phyloP scores from a whole-genome alignment of 64 coral and sea anemone genomes.

The Montipora foliosa region DNA sequence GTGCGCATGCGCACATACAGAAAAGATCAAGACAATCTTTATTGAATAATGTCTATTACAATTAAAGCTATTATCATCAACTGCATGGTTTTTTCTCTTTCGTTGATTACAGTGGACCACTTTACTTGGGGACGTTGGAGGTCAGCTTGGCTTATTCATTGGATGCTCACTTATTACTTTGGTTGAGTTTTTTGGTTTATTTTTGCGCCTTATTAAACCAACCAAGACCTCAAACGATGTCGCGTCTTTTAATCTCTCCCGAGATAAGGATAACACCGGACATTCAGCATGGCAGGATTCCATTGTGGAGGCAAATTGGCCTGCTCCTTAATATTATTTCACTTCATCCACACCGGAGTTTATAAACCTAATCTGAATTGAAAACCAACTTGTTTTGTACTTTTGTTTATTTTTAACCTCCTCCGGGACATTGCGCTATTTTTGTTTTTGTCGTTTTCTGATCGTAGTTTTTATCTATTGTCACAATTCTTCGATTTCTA shows the following conservation, averaged over 20 bases:
- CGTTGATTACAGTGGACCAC: background rate
- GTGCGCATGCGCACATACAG: too few species aligned
- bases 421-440: too few species aligned
- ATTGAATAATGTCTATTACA: background rate
- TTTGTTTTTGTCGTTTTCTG: too few species aligned
- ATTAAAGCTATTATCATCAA: background rate
- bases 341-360: too few species aligned
- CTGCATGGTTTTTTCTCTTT: background rate
- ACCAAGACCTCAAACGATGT: background rate
- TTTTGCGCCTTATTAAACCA: background rate
- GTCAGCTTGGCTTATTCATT: constrained; percentile 19
- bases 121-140: background rate
- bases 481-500: too few species aligned
- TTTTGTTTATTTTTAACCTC: too few species aligned
- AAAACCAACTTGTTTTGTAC: too few species aligned
- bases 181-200: constrained; percentile 5
- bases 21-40: too few species aligned
- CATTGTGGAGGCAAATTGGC: background rate
- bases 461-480: too few species aligned
- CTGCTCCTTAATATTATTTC: too few species aligned
- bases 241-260: background rate
- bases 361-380: too few species aligned
- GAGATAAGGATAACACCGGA: background rate
- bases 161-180: background rate
- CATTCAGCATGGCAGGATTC: background rate